Evolutionary conservation across 1,140 invertebrate genomes (phyloP).

Genomic region (Cydia pomonella): DNA sequence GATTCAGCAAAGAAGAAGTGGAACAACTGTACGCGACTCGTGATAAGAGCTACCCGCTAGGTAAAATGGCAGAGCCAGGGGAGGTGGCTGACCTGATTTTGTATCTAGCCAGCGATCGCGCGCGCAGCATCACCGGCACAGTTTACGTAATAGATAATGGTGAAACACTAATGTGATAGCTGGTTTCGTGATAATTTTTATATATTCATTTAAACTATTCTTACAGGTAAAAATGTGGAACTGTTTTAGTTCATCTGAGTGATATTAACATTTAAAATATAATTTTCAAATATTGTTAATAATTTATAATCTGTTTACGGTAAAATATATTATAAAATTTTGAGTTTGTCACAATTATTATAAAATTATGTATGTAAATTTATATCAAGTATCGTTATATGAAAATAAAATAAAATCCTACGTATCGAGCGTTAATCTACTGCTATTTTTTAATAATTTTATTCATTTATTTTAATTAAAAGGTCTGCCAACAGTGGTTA

Average conservation of each 20-base stretch:
- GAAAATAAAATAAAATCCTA: not conserved
- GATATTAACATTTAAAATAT: no score
- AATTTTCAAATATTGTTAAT: no score
- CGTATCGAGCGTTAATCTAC: not conserved
- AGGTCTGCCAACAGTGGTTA: no score
- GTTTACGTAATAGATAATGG: slow-evolving; percentile 92
- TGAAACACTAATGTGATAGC: slow-evolving; percentile 70
- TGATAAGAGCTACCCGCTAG: slow-evolving; percentile 48
- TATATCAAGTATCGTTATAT: not conserved
- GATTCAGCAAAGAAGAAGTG: slow-evolving; percentile 47
- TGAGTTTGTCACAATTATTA: not conserved
- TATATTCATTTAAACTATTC: not conserved
- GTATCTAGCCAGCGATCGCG: slow-evolving; percentile 90
- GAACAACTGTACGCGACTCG: slow-evolving; percentile 44
- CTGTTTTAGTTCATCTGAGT: no score
- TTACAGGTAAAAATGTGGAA: no score
- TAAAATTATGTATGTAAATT: no score
- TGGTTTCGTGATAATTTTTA: slow-evolving; percentile 6
- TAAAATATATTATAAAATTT: not conserved
- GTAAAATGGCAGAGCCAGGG: slow-evolving; percentile 66
- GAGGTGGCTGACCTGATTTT: slow-evolving; percentile 92
- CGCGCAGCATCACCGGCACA: slow-evolving; percentile 91
- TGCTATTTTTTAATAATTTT: no score
- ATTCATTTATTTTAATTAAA: no score
- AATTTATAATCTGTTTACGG: no score